Conservation (phyloP, 1,140 invertebrate species). For the Orchestia grillus region DNA sequence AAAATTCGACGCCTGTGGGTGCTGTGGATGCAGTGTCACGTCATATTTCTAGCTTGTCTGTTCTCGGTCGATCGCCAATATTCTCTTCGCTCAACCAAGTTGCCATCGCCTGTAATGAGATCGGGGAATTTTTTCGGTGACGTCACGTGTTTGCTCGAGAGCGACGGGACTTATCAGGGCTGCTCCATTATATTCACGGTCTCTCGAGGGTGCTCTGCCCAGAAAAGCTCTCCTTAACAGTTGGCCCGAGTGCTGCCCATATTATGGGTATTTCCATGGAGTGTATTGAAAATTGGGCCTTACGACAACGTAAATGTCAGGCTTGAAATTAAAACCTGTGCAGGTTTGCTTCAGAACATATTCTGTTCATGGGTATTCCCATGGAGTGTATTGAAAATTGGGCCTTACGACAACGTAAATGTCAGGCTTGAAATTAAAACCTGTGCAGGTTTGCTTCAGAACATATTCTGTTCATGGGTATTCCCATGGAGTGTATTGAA, state of each 20-base stretch:
- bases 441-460: too few species aligned
- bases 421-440: neutral
- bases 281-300: neutral
- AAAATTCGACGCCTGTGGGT: neutral
- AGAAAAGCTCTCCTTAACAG: neutral
- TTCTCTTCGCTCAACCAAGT: neutral
- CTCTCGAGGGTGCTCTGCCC: neutral
- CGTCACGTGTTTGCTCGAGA: neutral
- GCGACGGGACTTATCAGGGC: neutral
- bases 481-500: neutral
- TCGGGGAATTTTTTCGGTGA: neutral
- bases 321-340: neutral
- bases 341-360: too few species aligned
- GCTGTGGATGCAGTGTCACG: neutral
- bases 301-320: neutral
- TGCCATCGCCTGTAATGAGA: neutral
- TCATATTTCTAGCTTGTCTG: neutral
- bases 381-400: neutral
- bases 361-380: neutral
- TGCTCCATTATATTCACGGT: neutral
- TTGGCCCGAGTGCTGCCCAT: neutral
- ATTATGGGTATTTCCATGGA: neutral
- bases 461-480: neutral
- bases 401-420: neutral
- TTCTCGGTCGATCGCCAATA: neutral